Evolutionary conservation across 2,113 vertebrate species (phyloP).

Genomic region (Neodontobutis hainanensis): DNA sequence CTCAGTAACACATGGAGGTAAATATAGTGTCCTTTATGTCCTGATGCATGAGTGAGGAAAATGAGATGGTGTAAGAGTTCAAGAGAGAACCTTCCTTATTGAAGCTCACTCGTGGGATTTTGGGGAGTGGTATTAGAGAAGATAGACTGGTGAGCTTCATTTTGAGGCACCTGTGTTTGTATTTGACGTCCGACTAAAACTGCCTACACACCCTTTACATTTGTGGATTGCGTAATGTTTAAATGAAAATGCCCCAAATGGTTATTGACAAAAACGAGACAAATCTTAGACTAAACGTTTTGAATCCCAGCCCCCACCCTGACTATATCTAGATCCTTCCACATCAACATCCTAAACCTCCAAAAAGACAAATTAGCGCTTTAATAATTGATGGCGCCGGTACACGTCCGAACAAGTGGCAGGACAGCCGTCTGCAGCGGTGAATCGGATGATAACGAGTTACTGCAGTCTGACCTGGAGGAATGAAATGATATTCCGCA

Average conservation of each 20-base stretch:
- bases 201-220: slow-evolving; percentile 10
- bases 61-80: neutral
- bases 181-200: slow-evolving; percentile 26
- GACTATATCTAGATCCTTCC: neutral
- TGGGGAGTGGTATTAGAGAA: neutral
- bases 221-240: slow-evolving; percentile 24
- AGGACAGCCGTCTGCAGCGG: neutral
- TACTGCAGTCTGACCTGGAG: slow-evolving; percentile 25
- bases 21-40: slow-evolving; percentile 34
- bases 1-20: neutral
- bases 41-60: slow-evolving; percentile 21
- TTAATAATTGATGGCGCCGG: neutral
- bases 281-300: neutral
- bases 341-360: neutral
- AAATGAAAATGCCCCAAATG: slow-evolving; percentile 39
- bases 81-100: slow-evolving; percentile 5
- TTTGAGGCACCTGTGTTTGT: slow-evolving; percentile 62
- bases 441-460: neutral
- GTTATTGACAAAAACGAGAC: neutral
- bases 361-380: neutral
- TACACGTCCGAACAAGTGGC: rapidly evolving
- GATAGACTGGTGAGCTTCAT: slow-evolving; percentile 44
- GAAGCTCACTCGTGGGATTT: slow-evolving; percentile 10
- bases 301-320: slow-evolving; percentile 22
- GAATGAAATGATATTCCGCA: slow-evolving; percentile 23